Base-by-base conservation (phyloP, 2,113 vertebrate genomes). In the Phycodurus eques region DNA sequence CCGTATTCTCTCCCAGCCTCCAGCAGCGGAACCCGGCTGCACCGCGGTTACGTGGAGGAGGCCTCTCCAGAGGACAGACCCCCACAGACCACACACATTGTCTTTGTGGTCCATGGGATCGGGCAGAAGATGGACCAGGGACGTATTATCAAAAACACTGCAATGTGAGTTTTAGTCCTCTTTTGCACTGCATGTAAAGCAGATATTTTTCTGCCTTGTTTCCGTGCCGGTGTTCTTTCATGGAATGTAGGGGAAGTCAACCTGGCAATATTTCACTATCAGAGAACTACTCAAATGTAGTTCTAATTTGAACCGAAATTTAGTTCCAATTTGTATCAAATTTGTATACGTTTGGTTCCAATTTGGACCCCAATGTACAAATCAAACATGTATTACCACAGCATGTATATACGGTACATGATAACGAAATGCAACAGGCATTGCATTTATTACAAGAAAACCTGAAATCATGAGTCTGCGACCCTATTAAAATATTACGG, bases 61-160 rank as follows among this genome's bases (percentile, higher is more conserved):
- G 96, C 98, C 20, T 96, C 96, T 0, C 92, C 95, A 8, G 96
- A 99, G 83, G 96, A 99, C 88, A 95, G 96, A 70, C 96, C 95
- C 12, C 96, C 96, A 8, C 95, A 96, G 75, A 97, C 95, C 0
- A 97, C 95, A 13, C 98, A 99, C 81, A 93, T 99, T 42, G 96
- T 98, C 70, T 99, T 99, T 88, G 98, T 99, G 68, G 96, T 99
- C n/a, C 98, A 99, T 82, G 98, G 98, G 19, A 98, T 99, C 72
- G 98, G 98, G 62, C 97, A 99, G 93, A 99, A 99, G 88, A 99
- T 99, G 96, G 98, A 99, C 92, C 95, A 98, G 91, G 96, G 96
- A 27, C 96, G 98, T 87, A 99, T 99, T 80, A 99, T 99, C 80
- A 98, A 97, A 92, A 99, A 99, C 85, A 99, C 96, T 43, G 96